These are phyloP conservation scores for Rhincodon typus DNA, from an alignment of 2,797 vertebrate genomes.

Conservation along the genomic window DNA sequence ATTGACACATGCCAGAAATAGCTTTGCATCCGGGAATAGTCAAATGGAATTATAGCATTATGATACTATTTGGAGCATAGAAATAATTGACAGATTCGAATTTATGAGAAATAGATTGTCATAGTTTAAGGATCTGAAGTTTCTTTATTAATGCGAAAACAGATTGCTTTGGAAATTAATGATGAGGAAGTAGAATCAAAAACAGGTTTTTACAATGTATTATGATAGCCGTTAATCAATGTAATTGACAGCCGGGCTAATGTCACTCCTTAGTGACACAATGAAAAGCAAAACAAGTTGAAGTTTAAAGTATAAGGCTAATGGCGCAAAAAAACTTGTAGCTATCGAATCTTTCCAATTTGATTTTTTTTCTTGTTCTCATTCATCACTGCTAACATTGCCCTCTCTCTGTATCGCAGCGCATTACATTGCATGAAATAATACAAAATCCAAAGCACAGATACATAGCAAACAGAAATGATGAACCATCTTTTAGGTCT, in stretches of 20 bases:
- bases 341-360: background rate
- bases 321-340: background rate
- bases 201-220: background rate
- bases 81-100: background rate
- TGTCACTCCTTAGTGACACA: background rate
- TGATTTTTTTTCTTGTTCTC: background rate
- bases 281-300: background rate
- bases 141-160: background rate
- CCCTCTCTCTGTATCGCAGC: slow-evolving; percentile 7
- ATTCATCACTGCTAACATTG: slow-evolving; percentile 26
- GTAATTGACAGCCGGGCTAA: background rate
- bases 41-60: too few relatives aligned
- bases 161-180: background rate
- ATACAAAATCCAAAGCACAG: background rate
- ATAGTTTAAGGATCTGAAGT: background rate
- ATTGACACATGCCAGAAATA: background rate
- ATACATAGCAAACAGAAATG: background rate
- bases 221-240: background rate
- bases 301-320: background rate
- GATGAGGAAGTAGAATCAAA: background rate
- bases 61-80: background rate
- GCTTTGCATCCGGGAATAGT: too few relatives aligned
- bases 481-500: background rate
- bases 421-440: slow-evolving; percentile 32
- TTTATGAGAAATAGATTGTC: background rate